Conservation (phyloP, 2,888 invertebrate species). For the Trichogramma dendrolimi region DNA sequence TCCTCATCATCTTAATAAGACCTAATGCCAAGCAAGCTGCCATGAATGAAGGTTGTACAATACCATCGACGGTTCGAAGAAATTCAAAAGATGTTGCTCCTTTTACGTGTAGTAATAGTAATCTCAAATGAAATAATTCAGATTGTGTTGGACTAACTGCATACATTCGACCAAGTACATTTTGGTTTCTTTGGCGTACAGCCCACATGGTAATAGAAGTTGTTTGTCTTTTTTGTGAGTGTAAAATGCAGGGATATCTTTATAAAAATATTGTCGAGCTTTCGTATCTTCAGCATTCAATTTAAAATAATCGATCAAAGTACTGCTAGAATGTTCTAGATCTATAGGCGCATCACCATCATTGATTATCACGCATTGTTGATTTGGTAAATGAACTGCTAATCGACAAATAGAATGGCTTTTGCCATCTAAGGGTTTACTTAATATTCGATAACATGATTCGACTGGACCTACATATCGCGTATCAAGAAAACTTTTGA, state of each 20-base stretch:
- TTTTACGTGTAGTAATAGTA: no score
- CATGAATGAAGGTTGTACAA: slow-evolving; percentile 26
- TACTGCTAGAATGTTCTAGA: slow-evolving; percentile 9
- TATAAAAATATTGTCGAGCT: slow-evolving; percentile 18
- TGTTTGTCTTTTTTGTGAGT: slow-evolving; percentile 12
- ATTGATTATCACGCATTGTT: no score
- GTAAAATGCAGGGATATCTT: slow-evolving; percentile 22
- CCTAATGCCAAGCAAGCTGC: slow-evolving; percentile 16
- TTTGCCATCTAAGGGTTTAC: no score
- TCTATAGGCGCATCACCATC: no score
- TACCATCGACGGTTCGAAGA: slow-evolving; percentile 35
- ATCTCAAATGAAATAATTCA: slow-evolving; percentile 35
- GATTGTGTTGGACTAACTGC: slow-evolving; percentile 30
- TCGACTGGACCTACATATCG: no score
- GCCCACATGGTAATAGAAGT: slow-evolving; percentile 15
- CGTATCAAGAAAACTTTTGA: no score
- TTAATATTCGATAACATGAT: no score
- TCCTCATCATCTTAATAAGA: slow-evolving; percentile 24
- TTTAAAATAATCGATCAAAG: slow-evolving; percentile 22
- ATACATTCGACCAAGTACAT: slow-evolving; percentile 33
- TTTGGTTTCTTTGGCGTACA: slow-evolving; percentile 12
- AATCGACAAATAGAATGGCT: no score
- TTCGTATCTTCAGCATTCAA: slow-evolving; percentile 19
- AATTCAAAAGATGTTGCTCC: slow-evolving; percentile 38
- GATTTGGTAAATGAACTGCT: no score